Percentiles rank a stretch among this genome's conserved stretches.
phyloP scores from a whole-genome alignment of 2,113 vertebrate genomes.

The Chaetodon trifascialis region DNA sequence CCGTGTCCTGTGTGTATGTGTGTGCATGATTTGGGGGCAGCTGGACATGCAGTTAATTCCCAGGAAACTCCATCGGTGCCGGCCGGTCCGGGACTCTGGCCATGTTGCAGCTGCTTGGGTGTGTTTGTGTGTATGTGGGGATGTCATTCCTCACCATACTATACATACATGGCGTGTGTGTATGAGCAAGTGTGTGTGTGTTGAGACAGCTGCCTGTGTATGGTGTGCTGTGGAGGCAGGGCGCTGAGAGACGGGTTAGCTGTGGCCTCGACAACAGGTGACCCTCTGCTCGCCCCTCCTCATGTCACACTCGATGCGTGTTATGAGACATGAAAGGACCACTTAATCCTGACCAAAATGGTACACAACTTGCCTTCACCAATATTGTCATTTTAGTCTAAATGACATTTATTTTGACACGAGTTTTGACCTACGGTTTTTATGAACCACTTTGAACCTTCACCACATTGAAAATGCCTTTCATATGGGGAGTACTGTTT shows the following conservation, averaged over 20 bases:
- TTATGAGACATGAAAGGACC: conserved; percentile 43
- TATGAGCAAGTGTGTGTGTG: conserved; percentile 68
- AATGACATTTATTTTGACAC: conserved; percentile 1
- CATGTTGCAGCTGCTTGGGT: conserved; percentile 82
- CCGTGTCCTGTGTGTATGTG: conserved; percentile 21
- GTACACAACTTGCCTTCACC: conserved; percentile 26
- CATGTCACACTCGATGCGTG: conserved; percentile 21
- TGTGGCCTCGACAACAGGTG: conserved; percentile 77
- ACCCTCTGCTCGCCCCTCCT: conserved; percentile 29
- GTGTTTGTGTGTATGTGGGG: conserved; percentile 68
- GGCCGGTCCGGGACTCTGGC: conserved; percentile 83
- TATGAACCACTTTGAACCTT: conserved; percentile 25
- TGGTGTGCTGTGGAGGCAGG: conserved; percentile 73
- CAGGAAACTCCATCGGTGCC: conserved; percentile 82
- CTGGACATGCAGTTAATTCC: conserved; percentile 82
- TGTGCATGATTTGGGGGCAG: conserved; percentile 66
- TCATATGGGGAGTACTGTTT: conserved; percentile 28
- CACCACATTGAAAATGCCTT: not conserved
- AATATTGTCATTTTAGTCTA: conserved; percentile 5
- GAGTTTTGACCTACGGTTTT: conserved; percentile 32
- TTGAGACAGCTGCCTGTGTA: conserved; percentile 85
- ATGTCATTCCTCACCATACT: conserved; percentile 84
- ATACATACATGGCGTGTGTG: conserved; percentile 79
- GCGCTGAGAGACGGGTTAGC: conserved; percentile 79
- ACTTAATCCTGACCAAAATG: conserved; percentile 70